Conservation (phyloP, 2,113 vertebrate species). For the Chaetops frenatus region DNA sequence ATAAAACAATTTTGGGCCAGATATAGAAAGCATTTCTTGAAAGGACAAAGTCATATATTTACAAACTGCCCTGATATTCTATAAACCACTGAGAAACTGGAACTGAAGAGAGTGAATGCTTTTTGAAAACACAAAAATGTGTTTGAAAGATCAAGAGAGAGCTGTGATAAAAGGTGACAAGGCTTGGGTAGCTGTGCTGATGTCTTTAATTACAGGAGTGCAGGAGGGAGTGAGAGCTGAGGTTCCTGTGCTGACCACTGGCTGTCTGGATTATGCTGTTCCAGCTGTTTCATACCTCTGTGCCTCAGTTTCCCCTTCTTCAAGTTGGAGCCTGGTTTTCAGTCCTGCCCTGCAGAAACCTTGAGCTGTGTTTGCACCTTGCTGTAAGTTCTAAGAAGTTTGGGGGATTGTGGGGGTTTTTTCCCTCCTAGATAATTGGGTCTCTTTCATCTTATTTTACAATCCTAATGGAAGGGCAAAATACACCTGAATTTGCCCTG, state of each 20-base stretch:
- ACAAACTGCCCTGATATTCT: background rate
- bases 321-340: background rate
- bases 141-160: background rate
- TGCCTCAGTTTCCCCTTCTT: constrained; percentile 18
- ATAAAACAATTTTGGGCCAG: background rate
- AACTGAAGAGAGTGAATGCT: background rate
- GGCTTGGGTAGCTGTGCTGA: background rate
- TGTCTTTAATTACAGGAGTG: background rate
- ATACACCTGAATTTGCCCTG: background rate
- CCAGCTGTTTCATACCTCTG: background rate
- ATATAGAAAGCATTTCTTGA: background rate
- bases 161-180: background rate
- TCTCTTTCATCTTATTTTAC: background rate
- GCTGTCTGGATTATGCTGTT: background rate
- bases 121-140: background rate
- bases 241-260: background rate
- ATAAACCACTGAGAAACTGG: background rate
- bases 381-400: background rate
- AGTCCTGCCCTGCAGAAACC: background rate
- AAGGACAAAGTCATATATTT: background rate
- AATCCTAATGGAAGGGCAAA: background rate
- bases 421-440: background rate
- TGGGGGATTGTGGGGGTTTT: fast-evolving
- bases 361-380: background rate
- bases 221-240: background rate